Percentiles rank a stretch among this genome's conserved stretches.
Evolutionary conservation across 2,888 invertebrate species (phyloP).

Genomic region (Epicampocera succincta): DNA sequence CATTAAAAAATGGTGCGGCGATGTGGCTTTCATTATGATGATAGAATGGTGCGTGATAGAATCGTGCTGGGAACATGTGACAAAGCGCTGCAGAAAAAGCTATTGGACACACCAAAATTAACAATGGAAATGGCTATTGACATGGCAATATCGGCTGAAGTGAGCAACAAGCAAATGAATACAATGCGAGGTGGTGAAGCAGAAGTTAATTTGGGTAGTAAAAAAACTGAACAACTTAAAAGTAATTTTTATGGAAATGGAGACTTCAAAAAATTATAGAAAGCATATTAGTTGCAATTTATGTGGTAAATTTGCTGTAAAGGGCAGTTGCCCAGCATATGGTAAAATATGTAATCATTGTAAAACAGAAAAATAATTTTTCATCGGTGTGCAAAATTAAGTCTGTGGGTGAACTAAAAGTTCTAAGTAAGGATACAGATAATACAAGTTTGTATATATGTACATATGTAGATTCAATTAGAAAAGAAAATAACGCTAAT

Average conservation of each 20-base stretch:
- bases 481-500: background rate
- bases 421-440: too few relatives aligned
- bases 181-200: constrained; percentile 9
- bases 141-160: constrained; percentile 29
- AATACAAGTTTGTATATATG: too few relatives aligned
- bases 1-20: constrained; percentile 61
- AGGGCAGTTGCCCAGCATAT: too few relatives aligned
- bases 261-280: too few relatives aligned
- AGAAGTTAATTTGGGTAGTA: constrained; percentile 12
- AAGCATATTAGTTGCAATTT: too few relatives aligned
- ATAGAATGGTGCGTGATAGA: too few relatives aligned
- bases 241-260: background rate
- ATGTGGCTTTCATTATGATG: constrained; percentile 16
- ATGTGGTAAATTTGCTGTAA: too few relatives aligned
- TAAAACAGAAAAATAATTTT: too few relatives aligned
- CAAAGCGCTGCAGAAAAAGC: too few relatives aligned
- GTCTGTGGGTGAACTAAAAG: background rate
- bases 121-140: constrained; percentile 43
- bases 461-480: too few relatives aligned
- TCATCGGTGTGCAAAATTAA: background rate
- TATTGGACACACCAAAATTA: constrained; percentile 7
- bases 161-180: constrained; percentile 29
- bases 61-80: too few relatives aligned
- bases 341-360: too few relatives aligned
- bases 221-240: constrained; percentile 16